phyloP scores from a whole-genome alignment of 23 tunicate genomes.

The Diplosoma virens region DNA sequence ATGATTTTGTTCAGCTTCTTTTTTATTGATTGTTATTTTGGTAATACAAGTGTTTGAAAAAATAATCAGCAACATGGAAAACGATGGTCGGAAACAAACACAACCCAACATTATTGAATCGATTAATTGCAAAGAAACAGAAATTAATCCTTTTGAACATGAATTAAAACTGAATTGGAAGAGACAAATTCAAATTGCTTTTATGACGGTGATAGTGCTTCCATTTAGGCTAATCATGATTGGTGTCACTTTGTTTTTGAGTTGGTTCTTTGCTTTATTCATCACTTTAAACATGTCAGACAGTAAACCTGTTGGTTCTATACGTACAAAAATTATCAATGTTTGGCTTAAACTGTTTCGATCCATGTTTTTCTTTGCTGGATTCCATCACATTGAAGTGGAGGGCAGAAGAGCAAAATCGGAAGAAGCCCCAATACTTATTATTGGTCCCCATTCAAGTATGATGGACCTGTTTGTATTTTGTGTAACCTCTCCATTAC shows the following conservation, averaged over 20 bases:
- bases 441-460: constrained; percentile 71
- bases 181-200: constrained; percentile 41
- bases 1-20: too few relatives aligned
- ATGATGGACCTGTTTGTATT: constrained; percentile 35
- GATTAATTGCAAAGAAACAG: too few relatives aligned
- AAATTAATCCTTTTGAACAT: constrained; percentile 68
- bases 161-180: constrained; percentile 6
- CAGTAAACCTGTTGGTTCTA: constrained; percentile 18
- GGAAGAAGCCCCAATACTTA: constrained; percentile 56
- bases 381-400: constrained; percentile 30
- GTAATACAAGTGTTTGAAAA: too few relatives aligned
- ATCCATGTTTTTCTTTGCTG: constrained; percentile 24
- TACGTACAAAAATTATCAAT: constrained; percentile 9
- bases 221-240: constrained; percentile 47
- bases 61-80: too few relatives aligned
- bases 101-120: too few relatives aligned
- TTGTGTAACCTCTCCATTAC: constrained; percentile 41
- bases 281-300: not conserved
- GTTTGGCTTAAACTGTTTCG: constrained; percentile 14
- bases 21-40: too few relatives aligned
- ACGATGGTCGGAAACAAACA: too few relatives aligned
- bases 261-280: constrained; percentile 36
- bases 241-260: not conserved
- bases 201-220: constrained; percentile 57
- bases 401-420: constrained; percentile 49